phyloP scores from a whole-genome alignment of 2,888 invertebrate species.

The Plagodis dolabraria region DNA sequence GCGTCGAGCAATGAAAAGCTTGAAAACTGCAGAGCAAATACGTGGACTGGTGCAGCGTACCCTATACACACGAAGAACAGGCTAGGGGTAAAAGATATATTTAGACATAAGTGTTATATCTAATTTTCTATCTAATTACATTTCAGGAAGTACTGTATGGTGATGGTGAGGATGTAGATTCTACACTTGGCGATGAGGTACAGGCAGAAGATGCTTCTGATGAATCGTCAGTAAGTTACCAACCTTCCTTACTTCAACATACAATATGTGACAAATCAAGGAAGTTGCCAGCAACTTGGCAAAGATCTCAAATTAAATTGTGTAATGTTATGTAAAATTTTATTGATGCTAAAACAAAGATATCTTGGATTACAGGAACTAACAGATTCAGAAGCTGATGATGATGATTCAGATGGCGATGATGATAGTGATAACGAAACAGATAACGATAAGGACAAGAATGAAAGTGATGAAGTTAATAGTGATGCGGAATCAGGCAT shows the following conservation, averaged over 20 bases:
- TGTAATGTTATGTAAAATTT: too few relatives aligned
- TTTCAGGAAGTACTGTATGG: slow-evolving; percentile 80
- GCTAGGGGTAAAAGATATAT: too few relatives aligned
- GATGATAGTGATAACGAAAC: slow-evolving; percentile 49
- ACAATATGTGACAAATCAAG: too few relatives aligned
- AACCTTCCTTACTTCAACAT: too few relatives aligned
- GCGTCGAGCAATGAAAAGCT: too few relatives aligned
- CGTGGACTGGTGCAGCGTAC: too few relatives aligned
- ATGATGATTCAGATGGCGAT: slow-evolving; percentile 53
- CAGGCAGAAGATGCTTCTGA: slow-evolving; percentile 44
- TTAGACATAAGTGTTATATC: too few relatives aligned
- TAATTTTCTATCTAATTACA: too few relatives aligned
- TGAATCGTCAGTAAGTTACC: slow-evolving; percentile 64
- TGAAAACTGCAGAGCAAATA: too few relatives aligned
- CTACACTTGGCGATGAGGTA: slow-evolving; percentile 64
- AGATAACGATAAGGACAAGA: slow-evolving; percentile 24
- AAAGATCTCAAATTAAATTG: background rate
- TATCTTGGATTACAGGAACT: slow-evolving; percentile 51
- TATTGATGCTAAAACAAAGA: too few relatives aligned
- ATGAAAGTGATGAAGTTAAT: slow-evolving; percentile 55
- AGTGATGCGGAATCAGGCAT: slow-evolving; percentile 73
- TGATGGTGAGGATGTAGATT: slow-evolving; percentile 84
- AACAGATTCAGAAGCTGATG: slow-evolving; percentile 62
- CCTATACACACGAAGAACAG: too few relatives aligned
- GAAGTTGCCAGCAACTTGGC: background rate